A percentile compares a stretch with the other conserved stretches of the same genome.
Conservation (phyloP, 2,888 invertebrate genomes). For the Lymantria dispar region DNA sequence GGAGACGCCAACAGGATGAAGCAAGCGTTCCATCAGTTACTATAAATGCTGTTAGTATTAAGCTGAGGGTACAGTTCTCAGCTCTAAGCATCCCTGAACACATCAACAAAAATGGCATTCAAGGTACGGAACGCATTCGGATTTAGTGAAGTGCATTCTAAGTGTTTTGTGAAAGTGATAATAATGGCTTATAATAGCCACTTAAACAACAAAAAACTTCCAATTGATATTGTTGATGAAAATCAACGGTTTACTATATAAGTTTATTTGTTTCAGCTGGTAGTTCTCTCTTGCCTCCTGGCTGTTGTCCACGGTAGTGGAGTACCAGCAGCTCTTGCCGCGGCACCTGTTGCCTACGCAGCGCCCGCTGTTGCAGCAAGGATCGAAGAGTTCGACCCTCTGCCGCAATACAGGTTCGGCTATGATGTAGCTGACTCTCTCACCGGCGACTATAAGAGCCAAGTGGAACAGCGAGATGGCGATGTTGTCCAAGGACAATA, state of each 20-base stretch:
- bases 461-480: constrained; percentile 77
- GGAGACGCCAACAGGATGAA: constrained; percentile 70
- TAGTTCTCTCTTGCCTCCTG: constrained; percentile 67
- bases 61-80: constrained; percentile 70
- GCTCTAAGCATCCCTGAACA: constrained; percentile 65
- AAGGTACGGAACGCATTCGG: constrained; percentile 65
- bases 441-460: constrained; percentile 74
- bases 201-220: background rate
- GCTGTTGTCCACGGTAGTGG: constrained; percentile 62
- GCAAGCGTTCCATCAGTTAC: constrained; percentile 47
- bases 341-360: constrained; percentile 53
- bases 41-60: constrained; percentile 68
- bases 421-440: constrained; percentile 71
- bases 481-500: constrained; percentile 77
- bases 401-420: constrained; percentile 81
- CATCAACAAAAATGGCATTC: constrained; percentile 69
- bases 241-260: background rate
- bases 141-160: constrained; percentile 46
- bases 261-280: constrained; percentile 53
- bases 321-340: constrained; percentile 51
- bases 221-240: background rate
- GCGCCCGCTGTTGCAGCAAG: constrained; percentile 56
- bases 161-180: constrained; percentile 34
- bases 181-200: background rate
- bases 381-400: constrained; percentile 76